Conservation (phyloP, 2,113 vertebrate genomes). For the Narcine bancroftii region DNA sequence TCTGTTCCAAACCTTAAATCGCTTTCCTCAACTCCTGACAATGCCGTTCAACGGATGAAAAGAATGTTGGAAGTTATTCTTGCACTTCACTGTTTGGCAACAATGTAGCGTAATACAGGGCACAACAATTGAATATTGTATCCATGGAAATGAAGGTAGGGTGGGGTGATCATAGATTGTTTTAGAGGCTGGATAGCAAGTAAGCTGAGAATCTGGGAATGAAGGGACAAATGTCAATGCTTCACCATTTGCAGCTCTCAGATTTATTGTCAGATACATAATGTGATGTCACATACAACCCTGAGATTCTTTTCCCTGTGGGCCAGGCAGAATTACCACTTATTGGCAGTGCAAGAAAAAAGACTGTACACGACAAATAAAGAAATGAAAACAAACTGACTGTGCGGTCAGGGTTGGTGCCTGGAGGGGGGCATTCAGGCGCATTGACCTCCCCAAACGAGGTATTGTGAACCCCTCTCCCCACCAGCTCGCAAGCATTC, state of each 20-base stretch:
- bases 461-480: too few species aligned
- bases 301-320: too few species aligned
- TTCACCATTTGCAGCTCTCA: not conserved
- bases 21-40: not conserved
- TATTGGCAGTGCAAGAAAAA: too few species aligned
- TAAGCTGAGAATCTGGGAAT: not conserved
- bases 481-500: too few species aligned
- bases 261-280: too few species aligned
- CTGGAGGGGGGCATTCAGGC: too few species aligned
- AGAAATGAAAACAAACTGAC: too few species aligned
- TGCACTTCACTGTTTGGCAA: not conserved
- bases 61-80: not conserved
- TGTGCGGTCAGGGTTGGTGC: too few species aligned
- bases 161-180: not conserved
- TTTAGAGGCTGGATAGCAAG: not conserved
- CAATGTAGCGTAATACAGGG: not conserved
- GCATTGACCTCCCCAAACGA: too few species aligned
- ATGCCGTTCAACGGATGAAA: not conserved
- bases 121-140: not conserved
- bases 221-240: not conserved
- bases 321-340: too few species aligned
- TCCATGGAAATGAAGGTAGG: not conserved
- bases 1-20: not conserved
- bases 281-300: too few species aligned
- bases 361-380: too few species aligned